These are phyloP conservation scores for Sylvilagus bachmani DNA, from an alignment of 2,113 vertebrate genomes.

Conservation along the genomic window DNA sequence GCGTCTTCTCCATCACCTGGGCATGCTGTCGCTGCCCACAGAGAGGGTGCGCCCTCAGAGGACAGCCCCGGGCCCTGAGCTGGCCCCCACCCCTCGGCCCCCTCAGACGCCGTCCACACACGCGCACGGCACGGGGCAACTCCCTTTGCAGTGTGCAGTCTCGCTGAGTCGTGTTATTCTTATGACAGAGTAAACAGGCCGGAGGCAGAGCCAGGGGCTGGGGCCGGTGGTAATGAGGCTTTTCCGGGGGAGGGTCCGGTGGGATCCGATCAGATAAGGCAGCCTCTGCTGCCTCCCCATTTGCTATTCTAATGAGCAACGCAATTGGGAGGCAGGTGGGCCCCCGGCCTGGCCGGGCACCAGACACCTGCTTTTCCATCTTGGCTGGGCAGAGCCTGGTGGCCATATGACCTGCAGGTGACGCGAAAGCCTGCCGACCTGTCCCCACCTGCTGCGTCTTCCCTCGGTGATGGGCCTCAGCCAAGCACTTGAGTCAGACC, in stretches of 20 bases:
- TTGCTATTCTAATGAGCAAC: constrained; percentile 38
- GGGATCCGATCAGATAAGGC: constrained; percentile 60
- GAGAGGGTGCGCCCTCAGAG: not conserved
- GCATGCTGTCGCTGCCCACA: not conserved
- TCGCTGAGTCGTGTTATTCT: constrained; percentile 51
- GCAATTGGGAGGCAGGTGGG: not conserved
- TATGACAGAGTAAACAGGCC: constrained; percentile 32
- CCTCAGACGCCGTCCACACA: not conserved
- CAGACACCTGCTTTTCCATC: not conserved
- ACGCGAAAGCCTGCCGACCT: not conserved
- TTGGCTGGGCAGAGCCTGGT: not conserved
- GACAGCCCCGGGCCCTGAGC: not conserved
- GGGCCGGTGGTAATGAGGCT: constrained; percentile 45
- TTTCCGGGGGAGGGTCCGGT: constrained; percentile 39
- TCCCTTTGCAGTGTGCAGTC: constrained; percentile 71
- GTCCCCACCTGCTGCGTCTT: not conserved
- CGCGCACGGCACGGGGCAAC: not conserved
- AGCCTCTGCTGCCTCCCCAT: not conserved
- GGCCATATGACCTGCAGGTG: not conserved
- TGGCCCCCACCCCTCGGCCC: not conserved
- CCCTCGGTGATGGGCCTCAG: not conserved
- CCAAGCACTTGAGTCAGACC: not conserved
- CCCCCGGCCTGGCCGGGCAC: not conserved
- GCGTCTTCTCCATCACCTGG: not conserved
- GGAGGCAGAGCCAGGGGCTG: not conserved